These are phyloP conservation scores for Oncorhynchus gorbuscha DNA, from an alignment of 2,113 vertebrate genomes.

Conservation along the genomic window DNA sequence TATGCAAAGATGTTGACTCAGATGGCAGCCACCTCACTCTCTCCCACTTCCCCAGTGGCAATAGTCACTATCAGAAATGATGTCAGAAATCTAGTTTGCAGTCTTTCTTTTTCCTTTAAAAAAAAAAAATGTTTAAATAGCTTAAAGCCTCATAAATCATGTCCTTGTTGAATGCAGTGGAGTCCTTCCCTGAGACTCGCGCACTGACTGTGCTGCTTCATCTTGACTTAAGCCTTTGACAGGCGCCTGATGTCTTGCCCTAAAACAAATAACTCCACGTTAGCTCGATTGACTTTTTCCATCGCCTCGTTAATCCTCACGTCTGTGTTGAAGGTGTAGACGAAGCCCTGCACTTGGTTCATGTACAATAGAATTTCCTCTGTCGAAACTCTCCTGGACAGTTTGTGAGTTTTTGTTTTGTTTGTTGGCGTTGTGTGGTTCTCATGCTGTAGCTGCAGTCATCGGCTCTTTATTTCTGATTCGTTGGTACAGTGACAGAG, in stretches of 20 bases:
- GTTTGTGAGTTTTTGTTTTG: no score
- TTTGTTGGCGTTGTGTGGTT: no score
- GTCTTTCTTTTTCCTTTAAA: not conserved
- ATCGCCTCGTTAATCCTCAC: not conserved
- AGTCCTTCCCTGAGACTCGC: not conserved
- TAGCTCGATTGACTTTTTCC: not conserved
- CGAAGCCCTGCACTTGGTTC: not conserved
- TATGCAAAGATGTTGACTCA: no score
- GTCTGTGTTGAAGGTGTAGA: not conserved
- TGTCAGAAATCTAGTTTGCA: not conserved
- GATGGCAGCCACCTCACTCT: no score
- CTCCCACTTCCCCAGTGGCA: no score
- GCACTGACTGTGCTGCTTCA: not conserved
- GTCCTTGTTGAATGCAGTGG: not conserved
- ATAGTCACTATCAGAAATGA: no score
- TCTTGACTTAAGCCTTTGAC: constrained; percentile 2
- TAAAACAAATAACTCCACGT: constrained; percentile 4
- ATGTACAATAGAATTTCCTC: no score
- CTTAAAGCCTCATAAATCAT: constrained; percentile 5
- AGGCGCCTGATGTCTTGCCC: not conserved
- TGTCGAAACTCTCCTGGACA: no score
- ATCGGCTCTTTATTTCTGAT: no score
- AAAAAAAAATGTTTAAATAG: not conserved
- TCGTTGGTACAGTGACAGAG: not conserved
- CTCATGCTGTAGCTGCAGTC: no score